Conservation (phyloP, 2,113 vertebrate species). For the Cranoglanis bouderius region DNA sequence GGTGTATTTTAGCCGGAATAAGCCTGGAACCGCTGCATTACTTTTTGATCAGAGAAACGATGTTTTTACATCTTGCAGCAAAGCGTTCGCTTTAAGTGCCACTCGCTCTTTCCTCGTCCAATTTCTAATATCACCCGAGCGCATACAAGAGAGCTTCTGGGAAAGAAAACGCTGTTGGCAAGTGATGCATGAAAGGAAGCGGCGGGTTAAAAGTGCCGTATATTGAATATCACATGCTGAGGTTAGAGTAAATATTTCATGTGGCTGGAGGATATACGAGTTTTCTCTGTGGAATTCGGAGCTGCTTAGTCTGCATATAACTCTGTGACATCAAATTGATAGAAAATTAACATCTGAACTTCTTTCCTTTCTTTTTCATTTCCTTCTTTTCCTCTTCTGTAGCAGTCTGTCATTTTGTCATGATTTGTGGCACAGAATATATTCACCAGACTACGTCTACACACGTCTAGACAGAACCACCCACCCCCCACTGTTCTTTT, state of each 20-base stretch:
- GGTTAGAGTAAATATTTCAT: conserved; percentile 23
- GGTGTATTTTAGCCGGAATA: conserved; percentile 23
- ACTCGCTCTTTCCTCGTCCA: conserved; percentile 18
- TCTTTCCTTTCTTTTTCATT: background rate
- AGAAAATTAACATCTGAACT: background rate
- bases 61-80: conserved; percentile 38
- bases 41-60: conserved; percentile 50
- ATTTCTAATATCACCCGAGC: conserved; percentile 34
- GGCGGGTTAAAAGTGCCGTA: conserved; percentile 17
- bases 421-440: background rate
- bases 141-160: conserved; percentile 27
- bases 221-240: conserved; percentile 31
- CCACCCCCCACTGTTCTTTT: no score
- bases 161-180: conserved; percentile 39
- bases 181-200: conserved; percentile 47
- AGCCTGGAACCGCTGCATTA: conserved; percentile 36
- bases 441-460: background rate
- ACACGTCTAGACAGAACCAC: background rate
- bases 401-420: background rate
- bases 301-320: background rate
- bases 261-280: conserved; percentile 9
- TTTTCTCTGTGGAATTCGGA: background rate
- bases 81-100: conserved; percentile 30
- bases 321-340: background rate
- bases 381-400: background rate